Percentiles rank a stretch among this genome's conserved stretches.
These are phyloP conservation scores for Propithecus deckenii DNA, from an alignment of 2,797 vertebrate genomes.

Conservation along the genomic window DNA sequence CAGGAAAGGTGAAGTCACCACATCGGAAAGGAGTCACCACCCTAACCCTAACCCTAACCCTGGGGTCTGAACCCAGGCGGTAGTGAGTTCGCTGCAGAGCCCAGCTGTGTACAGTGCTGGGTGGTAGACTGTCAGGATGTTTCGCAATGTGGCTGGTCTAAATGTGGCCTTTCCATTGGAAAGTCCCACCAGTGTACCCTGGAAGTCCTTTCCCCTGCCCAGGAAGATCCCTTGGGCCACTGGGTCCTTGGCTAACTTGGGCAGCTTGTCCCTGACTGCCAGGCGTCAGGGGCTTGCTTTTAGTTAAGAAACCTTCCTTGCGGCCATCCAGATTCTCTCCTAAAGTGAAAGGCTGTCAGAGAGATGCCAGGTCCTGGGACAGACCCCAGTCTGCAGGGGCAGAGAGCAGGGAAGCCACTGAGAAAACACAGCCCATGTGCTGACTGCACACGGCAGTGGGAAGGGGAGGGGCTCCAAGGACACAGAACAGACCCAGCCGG, in stretches of 20 bases:
- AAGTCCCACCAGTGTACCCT: background rate
- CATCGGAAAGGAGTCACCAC: background rate
- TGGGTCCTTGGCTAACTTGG: background rate
- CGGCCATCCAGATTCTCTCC: background rate
- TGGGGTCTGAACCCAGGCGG: background rate
- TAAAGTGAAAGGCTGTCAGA: background rate
- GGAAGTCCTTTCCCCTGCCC: background rate
- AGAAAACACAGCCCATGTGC: background rate
- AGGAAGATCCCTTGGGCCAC: background rate
- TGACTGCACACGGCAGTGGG: accelerated
- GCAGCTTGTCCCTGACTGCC: conserved; percentile 13
- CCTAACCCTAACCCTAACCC: no score
- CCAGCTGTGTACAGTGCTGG: accelerated
- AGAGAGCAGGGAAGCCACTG: background rate
- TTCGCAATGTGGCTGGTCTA: background rate
- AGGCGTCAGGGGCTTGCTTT: background rate
- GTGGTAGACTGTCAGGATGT: no score
- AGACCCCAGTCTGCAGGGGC: background rate
- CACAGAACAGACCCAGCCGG: background rate
- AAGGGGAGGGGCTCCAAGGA: background rate
- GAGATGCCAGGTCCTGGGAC: background rate
- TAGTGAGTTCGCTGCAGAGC: accelerated
- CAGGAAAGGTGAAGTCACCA: background rate
- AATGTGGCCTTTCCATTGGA: background rate
- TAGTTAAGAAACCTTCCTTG: background rate